Evolutionary conservation across 2,113 vertebrate species (phyloP).

Genomic region (Rattus rattus): DNA sequence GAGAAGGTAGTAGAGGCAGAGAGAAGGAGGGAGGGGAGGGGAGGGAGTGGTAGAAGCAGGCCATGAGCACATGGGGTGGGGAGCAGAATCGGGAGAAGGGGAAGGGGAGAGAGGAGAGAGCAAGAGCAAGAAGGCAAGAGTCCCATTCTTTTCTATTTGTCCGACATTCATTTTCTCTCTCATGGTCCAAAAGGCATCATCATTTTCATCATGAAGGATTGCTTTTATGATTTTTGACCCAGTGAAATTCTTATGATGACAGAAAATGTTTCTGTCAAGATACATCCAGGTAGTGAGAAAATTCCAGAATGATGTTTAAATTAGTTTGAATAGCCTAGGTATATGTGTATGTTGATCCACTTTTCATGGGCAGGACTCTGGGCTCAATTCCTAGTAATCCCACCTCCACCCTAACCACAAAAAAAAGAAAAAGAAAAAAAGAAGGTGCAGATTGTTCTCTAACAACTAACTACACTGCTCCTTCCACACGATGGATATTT

Average conservation of each 20-base stretch:
- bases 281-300: not conserved
- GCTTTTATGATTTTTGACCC: slow-evolving; percentile 54
- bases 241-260: slow-evolving; percentile 31
- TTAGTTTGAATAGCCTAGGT: slow-evolving; percentile 13
- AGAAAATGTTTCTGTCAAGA: slow-evolving; percentile 11
- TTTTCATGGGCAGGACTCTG: not conserved
- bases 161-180: slow-evolving; percentile 16
- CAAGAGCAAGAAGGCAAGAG: not conserved
- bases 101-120: too few relatives aligned
- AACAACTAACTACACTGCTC: not conserved
- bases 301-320: slow-evolving; percentile 22
- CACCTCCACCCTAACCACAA: not conserved
- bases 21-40: too few relatives aligned
- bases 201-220: not conserved
- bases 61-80: too few relatives aligned
- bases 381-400: not conserved
- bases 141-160: slow-evolving; percentile 37
- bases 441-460: not conserved
- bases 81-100: too few relatives aligned
- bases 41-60: too few relatives aligned
- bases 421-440: too few relatives aligned
- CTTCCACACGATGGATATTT: not conserved
- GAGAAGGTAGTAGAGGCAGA: too few relatives aligned
- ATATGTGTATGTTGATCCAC: not conserved
- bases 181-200: not conserved